Base-by-base conservation (phyloP, 2,888 invertebrate species). In the Odontothrips loti region DNA sequence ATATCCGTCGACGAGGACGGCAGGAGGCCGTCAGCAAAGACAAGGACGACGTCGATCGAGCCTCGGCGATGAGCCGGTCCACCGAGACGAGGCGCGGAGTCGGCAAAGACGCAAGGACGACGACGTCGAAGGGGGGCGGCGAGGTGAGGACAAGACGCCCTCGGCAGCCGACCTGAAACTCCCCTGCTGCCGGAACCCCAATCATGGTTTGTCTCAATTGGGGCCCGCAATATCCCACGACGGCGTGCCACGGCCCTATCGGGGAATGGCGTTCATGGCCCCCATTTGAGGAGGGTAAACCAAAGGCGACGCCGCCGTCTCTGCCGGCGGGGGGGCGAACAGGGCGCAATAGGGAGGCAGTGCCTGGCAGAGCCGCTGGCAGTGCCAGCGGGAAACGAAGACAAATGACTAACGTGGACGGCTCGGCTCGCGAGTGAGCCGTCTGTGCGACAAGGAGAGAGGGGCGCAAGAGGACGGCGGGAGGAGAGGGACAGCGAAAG, bases 351-450 rank as follows among this genome's bases (percentile, higher is more conserved):
- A 75, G 68, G 68, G 27, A 75, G 20, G 12, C 58, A n/a, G n/a
- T n/a, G n/a, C n/a, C n/a, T 6, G 58, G 58, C 58, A 6, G 17
- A 0, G 58, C 0, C 1, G 58, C 20, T 20, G 58, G 58, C 15
- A 51, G 51, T 12, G 51, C 51, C 58, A 58, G 58, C 58, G 58
- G 68, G 68, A 75, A 75, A 75, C 68, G 68, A 75, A 75, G 68
- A 75, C 68, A 75, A 75, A 75, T 75, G 68, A 75, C 68, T 75
- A 75, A 75, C 68, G 68, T 75, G 68, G 68, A 75, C 68, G 27
- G 23, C 58, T 58, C 58, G 20, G 58, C 58, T 6, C 20, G 58
- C 58, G 51, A 51, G 51, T 20, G 51, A 51, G 51, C 51, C 2
- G 58, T 43, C 34, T 43, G 34, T 6, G 34, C 34, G 34, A 43